These are phyloP conservation scores for Acrobasis suavella DNA, from an alignment of 2,888 invertebrate species.

Conservation along the genomic window DNA sequence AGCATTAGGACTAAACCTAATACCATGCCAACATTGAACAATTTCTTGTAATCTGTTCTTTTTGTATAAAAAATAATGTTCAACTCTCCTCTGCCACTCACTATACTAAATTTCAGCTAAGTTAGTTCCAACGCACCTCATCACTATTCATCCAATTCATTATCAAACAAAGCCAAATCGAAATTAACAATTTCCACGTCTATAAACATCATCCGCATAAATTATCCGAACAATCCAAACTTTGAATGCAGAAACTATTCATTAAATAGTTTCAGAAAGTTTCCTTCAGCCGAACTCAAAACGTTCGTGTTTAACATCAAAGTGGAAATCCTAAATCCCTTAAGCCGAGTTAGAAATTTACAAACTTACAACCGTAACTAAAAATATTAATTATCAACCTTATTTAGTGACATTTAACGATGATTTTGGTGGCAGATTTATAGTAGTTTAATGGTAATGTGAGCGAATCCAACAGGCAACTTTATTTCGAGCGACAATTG, in stretches of 20 bases:
- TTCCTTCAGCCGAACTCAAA: conserved; percentile 65
- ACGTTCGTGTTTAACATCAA: conserved; percentile 70
- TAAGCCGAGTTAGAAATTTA: conserved; percentile 68
- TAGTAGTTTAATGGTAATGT: conserved; percentile 49
- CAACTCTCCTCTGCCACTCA: too few relatives aligned
- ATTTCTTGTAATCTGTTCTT: too few relatives aligned
- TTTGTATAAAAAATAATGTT: too few relatives aligned
- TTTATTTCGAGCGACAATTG: conserved; percentile 77
- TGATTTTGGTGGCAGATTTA: conserved; percentile 33
- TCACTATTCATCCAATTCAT: neutral
- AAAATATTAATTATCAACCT: conserved; percentile 34
- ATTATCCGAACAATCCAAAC: conserved; percentile 34
- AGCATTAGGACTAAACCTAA: too few relatives aligned
- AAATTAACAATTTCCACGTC: conserved; percentile 26
- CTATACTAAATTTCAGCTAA: conserved; percentile 44
- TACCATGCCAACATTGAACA: too few relatives aligned
- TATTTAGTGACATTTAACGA: conserved; percentile 33
- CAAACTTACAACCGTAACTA: conserved; percentile 36
- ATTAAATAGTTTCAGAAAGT: conserved; percentile 64
- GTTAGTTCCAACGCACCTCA: neutral
- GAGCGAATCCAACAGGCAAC: conserved; percentile 61
- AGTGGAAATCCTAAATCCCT: conserved; percentile 74
- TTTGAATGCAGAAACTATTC: conserved; percentile 46
- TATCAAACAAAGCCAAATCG: conserved; percentile 13
- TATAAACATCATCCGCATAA: conserved; percentile 21